These are phyloP conservation scores for Peucedramus taeniatus DNA, from an alignment of 2,113 vertebrate genomes.

Conservation along the genomic window DNA sequence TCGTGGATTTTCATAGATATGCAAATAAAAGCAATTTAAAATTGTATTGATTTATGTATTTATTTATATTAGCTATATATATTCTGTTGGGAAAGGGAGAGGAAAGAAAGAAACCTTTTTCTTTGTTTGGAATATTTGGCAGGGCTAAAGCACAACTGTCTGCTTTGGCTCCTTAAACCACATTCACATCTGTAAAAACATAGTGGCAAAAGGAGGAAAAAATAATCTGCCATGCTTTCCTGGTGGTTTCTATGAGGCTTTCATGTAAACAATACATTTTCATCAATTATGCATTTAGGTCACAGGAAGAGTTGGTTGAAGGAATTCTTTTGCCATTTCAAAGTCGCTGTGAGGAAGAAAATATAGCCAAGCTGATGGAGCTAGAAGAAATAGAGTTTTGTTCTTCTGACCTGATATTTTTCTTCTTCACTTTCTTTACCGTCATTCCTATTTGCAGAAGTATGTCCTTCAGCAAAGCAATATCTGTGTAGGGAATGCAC, in stretches of 20 bases:
- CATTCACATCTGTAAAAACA: slow-evolving; percentile 36
- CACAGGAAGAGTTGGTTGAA: slow-evolving; percentile 2
- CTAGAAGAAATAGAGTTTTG: not conserved
- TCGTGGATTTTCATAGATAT: not conserved
- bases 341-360: not conserved
- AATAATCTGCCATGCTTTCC: not conserved
- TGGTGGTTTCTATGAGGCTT: slow-evolving; percentile 1
- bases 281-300: not conserved
- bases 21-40: not conserved
- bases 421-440: not conserved
- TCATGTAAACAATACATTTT: slow-evolving; percentile 10
- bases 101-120: not conserved
- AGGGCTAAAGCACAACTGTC: not conserved
- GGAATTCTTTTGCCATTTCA: slow-evolving; percentile 21
- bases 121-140: slow-evolving; percentile 3
- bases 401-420: not conserved
- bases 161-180: not conserved
- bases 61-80: not conserved
- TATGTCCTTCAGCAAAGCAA: not conserved
- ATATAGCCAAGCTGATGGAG: not conserved
- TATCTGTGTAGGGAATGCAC: not conserved
- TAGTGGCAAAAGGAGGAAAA: slow-evolving; percentile 17
- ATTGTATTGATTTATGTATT: not conserved
- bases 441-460: not conserved
- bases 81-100: not conserved